Evolutionary conservation across 2,888 invertebrate genomes (phyloP), one percentile per base, ranked within the genome.

Genomic region (Leucoma salicis): DNA sequence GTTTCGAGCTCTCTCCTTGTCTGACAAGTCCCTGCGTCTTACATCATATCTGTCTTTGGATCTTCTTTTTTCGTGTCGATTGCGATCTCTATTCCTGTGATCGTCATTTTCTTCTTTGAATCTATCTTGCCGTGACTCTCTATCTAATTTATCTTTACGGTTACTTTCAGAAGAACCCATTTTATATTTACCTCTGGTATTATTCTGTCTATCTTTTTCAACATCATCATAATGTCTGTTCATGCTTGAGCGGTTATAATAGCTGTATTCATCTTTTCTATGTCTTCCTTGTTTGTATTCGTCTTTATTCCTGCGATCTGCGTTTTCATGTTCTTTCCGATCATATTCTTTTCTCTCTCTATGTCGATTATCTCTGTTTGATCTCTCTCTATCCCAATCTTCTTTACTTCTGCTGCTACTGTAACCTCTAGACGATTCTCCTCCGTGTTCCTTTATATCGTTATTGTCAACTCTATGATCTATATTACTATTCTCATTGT

Each of bases 1-100:
- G 7, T 37, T 34, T 33, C 18, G 31, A 32, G 42, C 39, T 42
- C 34, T 42, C 10, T 39, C 39, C n/a, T 13, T 27, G 14, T 44
- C 32, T 2, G 36, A 29, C 2, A 31, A 6, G 14, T 25, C 15
- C n/a, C 15, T 32, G 11, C 3, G 5, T 25, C 18, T 31, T 7
- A 24, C 24, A 14, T 21, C 14, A 24, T 31, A 35, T 15, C 12
- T 31, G 10, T n/a, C 14, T 14, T 14, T 32, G 16, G 18, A 14
- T 32, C 28, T 14, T 16, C 27, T 36, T 21, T 21, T 27, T 27
- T 11, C 27, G 8, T n/a, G 6, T 21, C 21, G 21, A 21, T 21
- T 27, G 2, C 14, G 12, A 7, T 29, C 4, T 13, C 29, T 12
- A 2, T 13, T 29, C 1, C 29, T 13, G 21, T 21, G 12, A 2